These are phyloP conservation scores for Cephalotes varians DNA, from an alignment of 2,888 invertebrate species.

Conservation along the genomic window DNA sequence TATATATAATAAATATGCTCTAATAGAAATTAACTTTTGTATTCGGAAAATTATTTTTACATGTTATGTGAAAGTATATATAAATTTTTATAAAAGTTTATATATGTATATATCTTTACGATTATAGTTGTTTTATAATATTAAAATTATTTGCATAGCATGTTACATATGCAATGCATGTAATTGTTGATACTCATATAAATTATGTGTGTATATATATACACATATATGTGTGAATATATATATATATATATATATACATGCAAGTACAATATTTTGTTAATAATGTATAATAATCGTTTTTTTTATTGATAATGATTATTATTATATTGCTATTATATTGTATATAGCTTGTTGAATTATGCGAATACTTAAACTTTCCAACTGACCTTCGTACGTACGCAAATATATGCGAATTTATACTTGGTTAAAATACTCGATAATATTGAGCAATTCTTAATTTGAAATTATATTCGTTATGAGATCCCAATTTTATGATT, in stretches of 20 bases:
- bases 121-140: too few relatives aligned
- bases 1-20: not conserved
- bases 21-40: not conserved
- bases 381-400: not conserved
- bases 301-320: slow-evolving; percentile 12
- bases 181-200: too few relatives aligned
- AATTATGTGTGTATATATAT: too few relatives aligned
- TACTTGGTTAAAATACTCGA: not conserved
- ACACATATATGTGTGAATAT: not conserved
- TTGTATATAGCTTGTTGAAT: not conserved
- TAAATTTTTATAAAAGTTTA: too few relatives aligned
- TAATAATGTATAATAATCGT: too few relatives aligned
- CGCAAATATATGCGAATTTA: not conserved
- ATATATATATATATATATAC: not conserved
- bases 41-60: too few relatives aligned
- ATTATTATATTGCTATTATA: not conserved
- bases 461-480: not conserved
- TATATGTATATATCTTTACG: too few relatives aligned
- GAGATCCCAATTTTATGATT: not conserved
- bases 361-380: not conserved
- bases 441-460: not conserved
- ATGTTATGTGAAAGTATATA: too few relatives aligned
- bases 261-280: not conserved
- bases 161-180: too few relatives aligned
- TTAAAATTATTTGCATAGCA: too few relatives aligned